Percentiles rank a stretch among this genome's conserved stretches.
Evolutionary conservation across 2,113 vertebrate species (phyloP).

Genomic region (Rhinolophus sinicus): DNA sequence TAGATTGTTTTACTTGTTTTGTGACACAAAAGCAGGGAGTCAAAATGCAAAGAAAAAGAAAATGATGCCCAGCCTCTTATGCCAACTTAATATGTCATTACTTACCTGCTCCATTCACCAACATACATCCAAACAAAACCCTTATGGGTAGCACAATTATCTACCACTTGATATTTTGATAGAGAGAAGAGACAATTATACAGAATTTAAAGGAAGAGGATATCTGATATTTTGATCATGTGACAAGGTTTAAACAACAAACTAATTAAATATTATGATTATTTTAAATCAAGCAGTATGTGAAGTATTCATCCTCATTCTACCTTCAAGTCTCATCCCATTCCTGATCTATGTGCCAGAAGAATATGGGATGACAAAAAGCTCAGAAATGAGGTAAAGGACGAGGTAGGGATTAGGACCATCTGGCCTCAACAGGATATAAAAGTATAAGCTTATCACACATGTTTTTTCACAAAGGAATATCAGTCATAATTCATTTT

Average conservation of each 20-base stretch:
- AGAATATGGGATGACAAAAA: not conserved
- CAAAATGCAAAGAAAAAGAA: not conserved
- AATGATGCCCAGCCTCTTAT: not conserved
- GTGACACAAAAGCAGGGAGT: not conserved
- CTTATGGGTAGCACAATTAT: not conserved
- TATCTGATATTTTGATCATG: constrained; percentile 8
- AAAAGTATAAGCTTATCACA: constrained; percentile 11
- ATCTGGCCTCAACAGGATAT: not conserved
- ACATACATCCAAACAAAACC: not conserved
- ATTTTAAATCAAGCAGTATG: not conserved
- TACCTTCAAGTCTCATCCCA: not conserved
- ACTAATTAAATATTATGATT: constrained; percentile 2
- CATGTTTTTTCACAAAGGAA: not conserved
- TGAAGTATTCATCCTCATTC: not conserved
- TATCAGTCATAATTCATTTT: not conserved
- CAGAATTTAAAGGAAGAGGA: not conserved
- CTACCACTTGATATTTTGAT: not conserved
- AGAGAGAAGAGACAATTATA: not conserved
- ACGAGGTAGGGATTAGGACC: not conserved
- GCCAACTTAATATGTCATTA: not conserved
- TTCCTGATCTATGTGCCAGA: not conserved
- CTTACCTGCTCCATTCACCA: not conserved
- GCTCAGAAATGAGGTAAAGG: not conserved
- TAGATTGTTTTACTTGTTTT: not conserved
- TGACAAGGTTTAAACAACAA: not conserved